phyloP scores from a whole-genome alignment of 2,113 vertebrate genomes.

The Thamnophis sirtalis region DNA sequence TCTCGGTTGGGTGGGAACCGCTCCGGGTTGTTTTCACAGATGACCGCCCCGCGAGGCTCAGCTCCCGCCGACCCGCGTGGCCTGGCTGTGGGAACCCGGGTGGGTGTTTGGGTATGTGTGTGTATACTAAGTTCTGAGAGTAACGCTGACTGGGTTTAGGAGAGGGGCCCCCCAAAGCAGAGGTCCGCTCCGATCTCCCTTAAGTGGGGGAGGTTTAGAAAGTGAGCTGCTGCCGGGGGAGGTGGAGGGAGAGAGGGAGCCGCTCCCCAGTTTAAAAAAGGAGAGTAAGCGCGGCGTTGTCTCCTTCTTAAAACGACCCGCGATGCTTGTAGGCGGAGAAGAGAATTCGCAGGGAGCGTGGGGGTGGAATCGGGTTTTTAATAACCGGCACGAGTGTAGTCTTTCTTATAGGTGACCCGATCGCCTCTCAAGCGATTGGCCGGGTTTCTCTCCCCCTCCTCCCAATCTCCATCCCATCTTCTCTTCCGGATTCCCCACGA shows the following conservation, averaged over 20 bases:
- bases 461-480: neutral
- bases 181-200: neutral
- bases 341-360: too few relatives aligned
- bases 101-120: too few relatives aligned
- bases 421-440: neutral
- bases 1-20: constrained; percentile 17
- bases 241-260: neutral
- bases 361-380: too few relatives aligned
- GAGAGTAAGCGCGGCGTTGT: neutral
- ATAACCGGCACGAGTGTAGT: neutral
- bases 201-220: neutral
- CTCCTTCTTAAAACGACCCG: neutral
- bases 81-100: too few relatives aligned
- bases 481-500: neutral
- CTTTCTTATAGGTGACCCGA: too few relatives aligned
- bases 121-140: neutral
- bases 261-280: neutral
- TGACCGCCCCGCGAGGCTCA: neutral
- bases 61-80: neutral
- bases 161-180: neutral
- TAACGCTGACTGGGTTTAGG: too few relatives aligned
- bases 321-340: neutral
- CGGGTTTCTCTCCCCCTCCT: too few relatives aligned
- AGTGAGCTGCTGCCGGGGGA: neutral
- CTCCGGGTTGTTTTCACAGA: neutral